phyloP scores from a whole-genome alignment of 2,113 vertebrate genomes.

The Camelus bactrianus region DNA sequence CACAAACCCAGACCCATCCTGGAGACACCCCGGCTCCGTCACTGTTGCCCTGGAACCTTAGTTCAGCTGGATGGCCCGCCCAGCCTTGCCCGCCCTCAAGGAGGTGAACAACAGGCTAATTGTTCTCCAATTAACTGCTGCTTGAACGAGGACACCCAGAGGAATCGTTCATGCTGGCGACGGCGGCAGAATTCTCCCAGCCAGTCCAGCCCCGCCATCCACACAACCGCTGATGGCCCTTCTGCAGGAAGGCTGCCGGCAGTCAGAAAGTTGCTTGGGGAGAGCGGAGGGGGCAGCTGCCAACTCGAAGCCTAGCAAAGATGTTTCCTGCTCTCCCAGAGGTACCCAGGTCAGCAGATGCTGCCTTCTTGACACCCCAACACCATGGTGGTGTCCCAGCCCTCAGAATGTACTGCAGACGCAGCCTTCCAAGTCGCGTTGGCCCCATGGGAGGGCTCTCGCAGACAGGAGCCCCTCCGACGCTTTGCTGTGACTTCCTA shows the following conservation, averaged over 20 bases:
- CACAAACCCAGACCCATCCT: neutral
- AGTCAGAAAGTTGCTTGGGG: neutral
- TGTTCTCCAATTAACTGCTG: conserved; percentile 68
- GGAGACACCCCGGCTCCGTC: neutral
- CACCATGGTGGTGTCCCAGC: neutral
- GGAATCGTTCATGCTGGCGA: conserved; percentile 40
- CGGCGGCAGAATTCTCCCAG: neutral
- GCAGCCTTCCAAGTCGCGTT: neutral
- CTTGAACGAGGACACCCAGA: conserved; percentile 70
- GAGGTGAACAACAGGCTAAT: neutral
- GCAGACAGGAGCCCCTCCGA: fast-evolving
- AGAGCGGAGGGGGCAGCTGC: neutral
- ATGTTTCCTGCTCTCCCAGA: neutral
- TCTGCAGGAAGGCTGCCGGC: neutral
- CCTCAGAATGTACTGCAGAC: neutral
- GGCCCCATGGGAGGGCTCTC: fast-evolving
- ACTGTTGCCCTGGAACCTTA: neutral
- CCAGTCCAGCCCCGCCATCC: neutral
- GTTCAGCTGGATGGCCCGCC: neutral
- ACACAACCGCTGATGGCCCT: neutral
- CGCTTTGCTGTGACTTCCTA: neutral
- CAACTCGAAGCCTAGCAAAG: neutral
- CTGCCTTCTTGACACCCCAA: neutral
- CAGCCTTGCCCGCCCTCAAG: neutral
- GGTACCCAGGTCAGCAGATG: neutral